Evolutionary conservation across 2,797 vertebrate species (phyloP), one percentile per base, ranked within the genome.

Genomic region (Spondyliosoma cantharus): DNA sequence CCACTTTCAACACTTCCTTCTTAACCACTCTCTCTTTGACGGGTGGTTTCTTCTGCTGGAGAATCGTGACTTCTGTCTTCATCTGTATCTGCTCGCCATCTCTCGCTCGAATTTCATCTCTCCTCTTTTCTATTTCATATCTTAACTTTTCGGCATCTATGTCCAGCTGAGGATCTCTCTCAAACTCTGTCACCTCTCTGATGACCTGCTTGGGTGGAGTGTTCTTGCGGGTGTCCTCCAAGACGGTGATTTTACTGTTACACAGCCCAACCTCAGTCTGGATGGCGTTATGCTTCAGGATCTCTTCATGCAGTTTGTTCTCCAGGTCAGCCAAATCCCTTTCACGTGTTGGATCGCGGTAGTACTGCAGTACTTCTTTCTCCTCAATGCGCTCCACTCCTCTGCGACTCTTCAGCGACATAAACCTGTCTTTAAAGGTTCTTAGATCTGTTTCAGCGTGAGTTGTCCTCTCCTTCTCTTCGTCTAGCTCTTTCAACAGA

Each of bases 141-240:
- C 86, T 94, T 13, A 98, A 86, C 72, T 91, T 96, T 27, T 80
- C 82, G 3, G 96, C 96, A 71, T 99, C 95, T 7, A 91, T 71
- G 7, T 97, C 97, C 79, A 99, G 87, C 80, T 93, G 92, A n/a
- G 97, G 96, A 87, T 98, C 97, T 91, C 87, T 97, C 92, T 99
- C 97, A 64, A 97, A 96, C 82, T 97, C 96, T 11, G 97, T 99
- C 86, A 99, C 95, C 88, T 99, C 98, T 93, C 96, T 99, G 65
- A 97, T 99, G 79, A 98, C 93, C 54, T 99, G 93, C 81, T 97
- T 97, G 43, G 96, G 94, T 84, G 94, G 86, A 19, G 77, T 15
- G 0, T 83, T 92, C 73, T 95, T 96, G 43, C 95, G 80, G 68
- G 94, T 93, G 0, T 90, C 93, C 75, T 97, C 96, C 64, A 97